A percentile compares a stretch with the other conserved stretches of the same genome.
Conservation (phyloP, 2,888 invertebrate genomes). For the Tenthredo scrophulariae region DNA sequence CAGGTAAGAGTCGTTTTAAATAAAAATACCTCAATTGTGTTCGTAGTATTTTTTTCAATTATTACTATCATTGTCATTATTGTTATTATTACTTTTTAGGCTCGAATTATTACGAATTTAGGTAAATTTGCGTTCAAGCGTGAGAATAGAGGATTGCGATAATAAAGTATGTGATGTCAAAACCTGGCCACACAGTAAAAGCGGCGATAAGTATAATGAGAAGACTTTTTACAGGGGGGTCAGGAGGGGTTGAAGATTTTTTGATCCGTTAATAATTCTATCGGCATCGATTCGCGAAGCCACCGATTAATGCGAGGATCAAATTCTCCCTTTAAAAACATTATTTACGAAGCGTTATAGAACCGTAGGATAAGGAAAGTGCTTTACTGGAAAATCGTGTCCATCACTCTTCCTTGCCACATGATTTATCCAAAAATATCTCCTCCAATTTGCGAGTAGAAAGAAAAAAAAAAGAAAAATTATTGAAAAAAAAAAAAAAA, state of each 20-base stretch:
- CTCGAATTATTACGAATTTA: neutral
- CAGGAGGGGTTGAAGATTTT: neutral
- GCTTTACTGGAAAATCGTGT: conserved; percentile 13
- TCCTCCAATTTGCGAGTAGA: neutral
- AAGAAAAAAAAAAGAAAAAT: neutral
- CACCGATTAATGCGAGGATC: conserved; percentile 36
- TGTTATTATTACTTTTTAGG: neutral
- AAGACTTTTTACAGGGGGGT: neutral
- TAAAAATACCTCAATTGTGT: neutral
- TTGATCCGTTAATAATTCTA: conserved; percentile 19
- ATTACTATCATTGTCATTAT: neutral
- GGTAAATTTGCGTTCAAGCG: neutral
- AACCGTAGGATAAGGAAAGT: conserved; percentile 15
- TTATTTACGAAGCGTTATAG: conserved; percentile 24
- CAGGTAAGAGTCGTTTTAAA: conserved; percentile 80
- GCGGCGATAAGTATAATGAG: neutral
- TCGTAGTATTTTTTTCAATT: no score
- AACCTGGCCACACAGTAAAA: neutral
- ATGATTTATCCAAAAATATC: conserved; percentile 21
- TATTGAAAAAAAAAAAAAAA: neutral
- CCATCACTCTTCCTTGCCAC: neutral
- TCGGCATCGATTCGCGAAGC: conserved; percentile 22
- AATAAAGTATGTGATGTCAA: neutral
- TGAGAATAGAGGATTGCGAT: neutral
- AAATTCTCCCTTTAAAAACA: conserved; percentile 27